Evolutionary conservation across 2,797 vertebrate species (phyloP), one percentile per base, ranked within the genome.

Genomic region (Mormyrus hasselquistii): DNA sequence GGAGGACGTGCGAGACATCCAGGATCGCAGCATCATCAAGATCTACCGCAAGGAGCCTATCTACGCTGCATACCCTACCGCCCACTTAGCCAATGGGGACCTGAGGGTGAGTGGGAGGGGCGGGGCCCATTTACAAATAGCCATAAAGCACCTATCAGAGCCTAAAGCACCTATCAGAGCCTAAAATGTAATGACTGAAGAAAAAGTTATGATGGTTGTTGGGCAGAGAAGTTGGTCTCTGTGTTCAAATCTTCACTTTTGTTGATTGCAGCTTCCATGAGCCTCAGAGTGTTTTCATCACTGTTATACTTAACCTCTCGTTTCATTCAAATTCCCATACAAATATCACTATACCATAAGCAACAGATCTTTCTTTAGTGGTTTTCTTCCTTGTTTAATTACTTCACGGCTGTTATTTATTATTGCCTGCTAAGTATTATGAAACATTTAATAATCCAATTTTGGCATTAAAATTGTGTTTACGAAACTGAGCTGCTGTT

Each of bases 21-120:
- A 99, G 95, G 98, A 99, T 95, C 97, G 98, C 90, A 99, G 98
- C 92, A 97, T 99, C 94, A 99, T 99, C 93, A 99, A 99, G 96
- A 99, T 99, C 92, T 99, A 97, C 92, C 95, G 98, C 89, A 99
- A 99, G 94, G 98, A 99, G 92, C 98, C 98, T 0, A 96, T 99
- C 91, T 99, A 99, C 0, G 97, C 98, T 59, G 97, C 98, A 0
- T 99, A 99, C 94, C 97, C 98, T 0, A 97, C 97, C 22, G 96
- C 97, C 0, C 98, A 99, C 92, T 96, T 99, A 95, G 97, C 97
- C 92, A 99, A 99, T 0, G 98, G 98, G 1, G 98, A 99, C 94
- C 96, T 99, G 92, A 96, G 98, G 97, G 98, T 99, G 95, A 96
- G 97, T 25, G 83, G 29, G n/a, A 3, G 73, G 49, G 90, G 47